These are phyloP conservation scores for Microcebus ravelobensis DNA, from an alignment of 2,113 vertebrate genomes.

Conservation along the genomic window DNA sequence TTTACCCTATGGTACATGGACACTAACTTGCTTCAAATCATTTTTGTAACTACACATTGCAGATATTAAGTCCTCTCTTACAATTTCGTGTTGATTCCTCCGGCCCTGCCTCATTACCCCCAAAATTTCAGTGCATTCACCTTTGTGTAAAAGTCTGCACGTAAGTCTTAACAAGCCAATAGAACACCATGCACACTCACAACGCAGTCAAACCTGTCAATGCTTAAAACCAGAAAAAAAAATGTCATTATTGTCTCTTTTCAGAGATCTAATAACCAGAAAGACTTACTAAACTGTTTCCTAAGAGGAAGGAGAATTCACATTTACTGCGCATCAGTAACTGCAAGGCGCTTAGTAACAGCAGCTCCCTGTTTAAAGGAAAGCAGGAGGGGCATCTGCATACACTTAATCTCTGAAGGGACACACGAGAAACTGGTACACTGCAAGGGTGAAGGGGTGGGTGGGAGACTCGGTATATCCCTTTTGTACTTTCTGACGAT, in stretches of 20 bases:
- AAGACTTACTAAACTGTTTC: constrained; percentile 1
- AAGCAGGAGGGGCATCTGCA: not conserved
- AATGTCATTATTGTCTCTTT: not conserved
- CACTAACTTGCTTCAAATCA: not conserved
- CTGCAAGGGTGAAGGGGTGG: not conserved
- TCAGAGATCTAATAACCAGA: not conserved
- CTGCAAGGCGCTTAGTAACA: not conserved
- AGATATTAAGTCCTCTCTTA: not conserved
- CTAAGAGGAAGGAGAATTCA: not conserved
- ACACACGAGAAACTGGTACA: not conserved
- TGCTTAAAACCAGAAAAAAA: not conserved
- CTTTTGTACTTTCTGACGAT: not conserved
- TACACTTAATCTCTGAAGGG: not conserved
- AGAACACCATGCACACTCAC: not conserved
- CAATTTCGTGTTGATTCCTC: constrained; percentile 14
- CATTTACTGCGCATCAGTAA: not conserved
- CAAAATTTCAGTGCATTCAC: not conserved
- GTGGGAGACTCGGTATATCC: not conserved
- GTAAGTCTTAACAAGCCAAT: not conserved
- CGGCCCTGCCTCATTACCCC: not conserved
- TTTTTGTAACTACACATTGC: not conserved
- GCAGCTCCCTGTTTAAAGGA: not conserved
- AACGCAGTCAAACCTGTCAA: not conserved
- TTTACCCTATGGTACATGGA: not conserved
- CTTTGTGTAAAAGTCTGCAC: constrained; percentile 15